These are phyloP conservation scores for Pantherophis vulpinus DNA, from an alignment of 2,797 vertebrate genomes.

Conservation along the genomic window DNA sequence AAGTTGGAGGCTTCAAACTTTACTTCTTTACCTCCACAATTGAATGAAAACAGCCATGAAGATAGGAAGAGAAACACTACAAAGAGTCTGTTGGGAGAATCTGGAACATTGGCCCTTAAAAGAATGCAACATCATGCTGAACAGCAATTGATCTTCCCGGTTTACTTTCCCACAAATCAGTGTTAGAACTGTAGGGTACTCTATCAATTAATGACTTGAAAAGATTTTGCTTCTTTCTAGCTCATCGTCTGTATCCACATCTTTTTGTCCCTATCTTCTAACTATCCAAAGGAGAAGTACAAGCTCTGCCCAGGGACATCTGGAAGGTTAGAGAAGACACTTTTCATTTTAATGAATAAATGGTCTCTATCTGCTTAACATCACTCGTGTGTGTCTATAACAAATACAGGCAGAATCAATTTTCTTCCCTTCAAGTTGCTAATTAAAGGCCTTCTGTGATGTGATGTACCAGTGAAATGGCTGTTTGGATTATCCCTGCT, in stretches of 20 bases:
- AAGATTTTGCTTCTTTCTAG: slow-evolving; percentile 8
- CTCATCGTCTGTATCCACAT: neutral
- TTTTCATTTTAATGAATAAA: slow-evolving; percentile 57
- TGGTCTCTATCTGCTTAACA: slow-evolving; percentile 55
- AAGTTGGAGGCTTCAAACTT: neutral
- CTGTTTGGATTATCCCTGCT: slow-evolving; percentile 50
- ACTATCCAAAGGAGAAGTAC: slow-evolving; percentile 14
- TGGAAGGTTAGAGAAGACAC: slow-evolving; percentile 64
- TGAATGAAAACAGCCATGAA: neutral
- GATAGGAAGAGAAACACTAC: neutral
- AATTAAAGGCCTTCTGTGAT: slow-evolving; percentile 63
- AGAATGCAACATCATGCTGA: neutral
- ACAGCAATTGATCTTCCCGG: slow-evolving; percentile 28
- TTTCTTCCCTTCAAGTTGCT: slow-evolving; percentile 60
- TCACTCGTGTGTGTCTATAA: slow-evolving; percentile 62
- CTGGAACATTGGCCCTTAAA: neutral
- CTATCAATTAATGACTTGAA: neutral
- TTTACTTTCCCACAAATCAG: neutral
- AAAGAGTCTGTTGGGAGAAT: neutral
- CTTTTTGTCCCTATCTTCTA: slow-evolving; percentile 10
- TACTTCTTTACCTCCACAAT: neutral
- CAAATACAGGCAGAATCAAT: slow-evolving; percentile 68
- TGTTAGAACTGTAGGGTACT: neutral
- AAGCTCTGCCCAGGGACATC: slow-evolving; percentile 30
- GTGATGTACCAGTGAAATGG: slow-evolving; percentile 58